phyloP scores from a whole-genome alignment of 2,888 invertebrate species.

The Papilio protenor region DNA sequence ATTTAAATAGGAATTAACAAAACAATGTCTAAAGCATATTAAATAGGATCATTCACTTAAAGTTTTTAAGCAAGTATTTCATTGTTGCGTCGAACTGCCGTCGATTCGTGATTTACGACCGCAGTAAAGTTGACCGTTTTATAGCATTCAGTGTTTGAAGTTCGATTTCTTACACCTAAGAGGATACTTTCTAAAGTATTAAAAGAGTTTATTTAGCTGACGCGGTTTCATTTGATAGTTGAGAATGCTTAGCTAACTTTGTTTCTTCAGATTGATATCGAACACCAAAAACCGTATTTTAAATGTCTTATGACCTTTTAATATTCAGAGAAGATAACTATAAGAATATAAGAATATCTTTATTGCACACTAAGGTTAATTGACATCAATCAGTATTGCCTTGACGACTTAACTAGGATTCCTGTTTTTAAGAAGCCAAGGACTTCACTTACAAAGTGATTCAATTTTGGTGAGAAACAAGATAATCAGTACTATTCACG shows the following conservation, averaged over 20 bases:
- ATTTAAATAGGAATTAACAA: not conserved
- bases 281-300: not conserved
- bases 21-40: conserved; percentile 5
- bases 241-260: not conserved
- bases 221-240: conserved; percentile 55
- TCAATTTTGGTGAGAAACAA: too few relatives aligned
- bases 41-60: conserved; percentile 31
- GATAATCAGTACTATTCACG: too few relatives aligned
- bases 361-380: too few relatives aligned
- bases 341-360: too few relatives aligned
- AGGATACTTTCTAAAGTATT: conserved; percentile 60
- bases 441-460: too few relatives aligned
- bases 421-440: too few relatives aligned
- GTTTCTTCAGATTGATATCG: not conserved
- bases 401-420: too few relatives aligned
- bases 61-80: conserved; percentile 51
- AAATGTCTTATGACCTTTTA: too few relatives aligned
- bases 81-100: conserved; percentile 53
- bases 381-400: too few relatives aligned
- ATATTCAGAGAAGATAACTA: too few relatives aligned
- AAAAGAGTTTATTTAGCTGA: conserved; percentile 55
- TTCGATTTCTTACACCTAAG: conserved; percentile 56
- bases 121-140: conserved; percentile 76
- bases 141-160: conserved; percentile 64
- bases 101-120: conserved; percentile 75